A percentile compares a stretch with the other conserved stretches of the same genome.
These are phyloP conservation scores for Campoplex capitator DNA, from an alignment of 2,888 invertebrate species.

Conservation along the genomic window DNA sequence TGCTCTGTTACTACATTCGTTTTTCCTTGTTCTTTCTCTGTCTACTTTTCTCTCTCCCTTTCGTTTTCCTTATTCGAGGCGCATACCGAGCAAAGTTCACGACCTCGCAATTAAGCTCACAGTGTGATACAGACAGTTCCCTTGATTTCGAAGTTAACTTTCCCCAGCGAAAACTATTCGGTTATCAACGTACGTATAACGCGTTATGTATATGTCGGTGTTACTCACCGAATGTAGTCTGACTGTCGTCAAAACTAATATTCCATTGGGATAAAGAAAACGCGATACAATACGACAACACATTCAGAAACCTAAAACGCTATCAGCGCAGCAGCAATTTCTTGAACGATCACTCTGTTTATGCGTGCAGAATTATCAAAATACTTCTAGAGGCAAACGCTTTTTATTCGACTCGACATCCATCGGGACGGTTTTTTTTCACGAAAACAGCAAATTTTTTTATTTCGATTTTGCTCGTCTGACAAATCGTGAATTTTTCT, in stretches of 20 bases:
- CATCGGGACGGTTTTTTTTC: neutral
- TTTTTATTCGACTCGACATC: neutral
- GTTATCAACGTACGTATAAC: constrained; percentile 8
- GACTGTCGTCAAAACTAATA: neutral
- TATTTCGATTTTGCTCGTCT: neutral
- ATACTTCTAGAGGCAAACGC: neutral
- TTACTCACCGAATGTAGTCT: neutral
- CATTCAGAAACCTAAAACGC: neutral
- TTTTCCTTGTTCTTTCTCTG: constrained; percentile 38
- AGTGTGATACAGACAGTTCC: constrained; percentile 65
- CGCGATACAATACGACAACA: neutral
- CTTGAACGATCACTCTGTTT: neutral
- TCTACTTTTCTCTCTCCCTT: constrained; percentile 45
- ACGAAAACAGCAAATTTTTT: neutral
- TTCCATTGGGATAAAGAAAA: neutral
- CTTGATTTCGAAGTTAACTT: constrained; percentile 65
- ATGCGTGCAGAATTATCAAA: too few relatives aligned
- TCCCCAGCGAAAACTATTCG: constrained; percentile 64
- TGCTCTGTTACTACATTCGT: constrained; percentile 19
- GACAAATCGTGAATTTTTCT: neutral
- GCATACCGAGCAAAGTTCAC: constrained; percentile 69
- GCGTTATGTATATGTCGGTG: neutral
- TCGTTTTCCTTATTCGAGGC: constrained; percentile 63
- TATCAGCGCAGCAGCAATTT: neutral
- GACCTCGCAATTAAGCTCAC: constrained; percentile 73